phyloP scores from a whole-genome alignment of 2,113 vertebrate species.

The Sinocyclocheilus maitianheensis region DNA sequence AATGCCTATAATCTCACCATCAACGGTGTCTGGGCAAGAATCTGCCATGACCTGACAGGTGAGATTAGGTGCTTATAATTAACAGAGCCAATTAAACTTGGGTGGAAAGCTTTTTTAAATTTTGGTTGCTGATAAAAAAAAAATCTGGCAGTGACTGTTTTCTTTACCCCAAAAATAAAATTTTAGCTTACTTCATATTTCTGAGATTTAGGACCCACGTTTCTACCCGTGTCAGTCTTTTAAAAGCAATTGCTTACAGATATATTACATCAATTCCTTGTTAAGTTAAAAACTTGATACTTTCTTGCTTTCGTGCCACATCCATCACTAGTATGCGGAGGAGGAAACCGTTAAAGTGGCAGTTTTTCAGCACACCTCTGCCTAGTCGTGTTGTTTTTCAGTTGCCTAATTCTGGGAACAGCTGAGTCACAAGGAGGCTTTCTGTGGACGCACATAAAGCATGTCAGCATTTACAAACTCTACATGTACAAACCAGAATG shows the following conservation, averaged over 20 bases:
- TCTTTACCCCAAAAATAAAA: background rate
- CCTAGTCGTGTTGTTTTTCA: background rate
- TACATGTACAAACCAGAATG: background rate
- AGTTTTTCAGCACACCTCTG: constrained; percentile 8
- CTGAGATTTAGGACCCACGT: no score
- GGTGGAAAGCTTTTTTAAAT: background rate
- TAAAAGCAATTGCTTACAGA: background rate
- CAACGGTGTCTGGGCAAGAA: constrained; percentile 31
- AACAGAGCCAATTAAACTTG: background rate
- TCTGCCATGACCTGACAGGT: constrained; percentile 28
- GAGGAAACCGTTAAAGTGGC: background rate
- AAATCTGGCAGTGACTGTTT: background rate
- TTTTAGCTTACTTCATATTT: background rate
- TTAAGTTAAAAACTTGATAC: background rate
- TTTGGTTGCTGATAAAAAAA: background rate
- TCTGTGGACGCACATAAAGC: background rate
- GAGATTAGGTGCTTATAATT: background rate
- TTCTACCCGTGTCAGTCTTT: no score
- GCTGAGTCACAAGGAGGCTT: constrained; percentile 31
- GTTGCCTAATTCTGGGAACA: constrained; percentile 6
- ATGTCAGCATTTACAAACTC: background rate
- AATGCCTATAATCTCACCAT: background rate
- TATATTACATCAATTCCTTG: background rate
- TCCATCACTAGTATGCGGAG: background rate
- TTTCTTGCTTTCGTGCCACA: background rate